These are phyloP conservation scores for Halictus quadricinctus DNA, from an alignment of 2,888 invertebrate species.

Conservation along the genomic window DNA sequence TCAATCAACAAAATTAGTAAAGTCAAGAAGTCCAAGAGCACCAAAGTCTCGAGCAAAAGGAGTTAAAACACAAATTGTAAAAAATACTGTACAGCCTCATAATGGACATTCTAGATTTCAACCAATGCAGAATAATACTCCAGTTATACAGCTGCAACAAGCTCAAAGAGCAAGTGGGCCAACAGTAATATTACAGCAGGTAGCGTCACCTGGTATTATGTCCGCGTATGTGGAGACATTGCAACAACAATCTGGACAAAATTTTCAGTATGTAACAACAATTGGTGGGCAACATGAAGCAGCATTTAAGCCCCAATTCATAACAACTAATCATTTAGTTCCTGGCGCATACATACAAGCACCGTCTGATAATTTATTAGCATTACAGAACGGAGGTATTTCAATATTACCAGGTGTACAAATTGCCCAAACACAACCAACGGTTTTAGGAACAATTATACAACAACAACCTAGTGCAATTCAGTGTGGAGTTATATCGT, in stretches of 20 bases:
- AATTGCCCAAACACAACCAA: slow-evolving; percentile 78
- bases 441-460: slow-evolving; percentile 81
- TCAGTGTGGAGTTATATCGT: slow-evolving; percentile 83
- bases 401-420: slow-evolving; percentile 79
- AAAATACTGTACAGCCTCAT: slow-evolving; percentile 71
- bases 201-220: slow-evolving; percentile 85
- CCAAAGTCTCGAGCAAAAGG: slow-evolving; percentile 73
- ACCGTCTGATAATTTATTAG: slow-evolving; percentile 77
- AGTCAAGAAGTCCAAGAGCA: slow-evolving; percentile 72
- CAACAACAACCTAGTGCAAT: slow-evolving; percentile 84
- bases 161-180: slow-evolving; percentile 84
- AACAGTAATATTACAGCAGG: slow-evolving; percentile 88
- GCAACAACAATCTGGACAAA: slow-evolving; percentile 88
- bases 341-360: slow-evolving; percentile 80
- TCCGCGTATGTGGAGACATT: slow-evolving; percentile 87
- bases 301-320: slow-evolving; percentile 78
- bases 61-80: slow-evolving; percentile 71
- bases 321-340: slow-evolving; percentile 77
- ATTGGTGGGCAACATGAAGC: slow-evolving; percentile 85
- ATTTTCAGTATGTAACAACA: slow-evolving; percentile 90
- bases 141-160: slow-evolving; percentile 85
- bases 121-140: slow-evolving; percentile 81
- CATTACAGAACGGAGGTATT: slow-evolving; percentile 79
- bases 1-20: slow-evolving; percentile 68
- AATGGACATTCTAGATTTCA: slow-evolving; percentile 73